Conservation (phyloP, 2,113 vertebrate genomes). For the Zosterops lateralis region DNA sequence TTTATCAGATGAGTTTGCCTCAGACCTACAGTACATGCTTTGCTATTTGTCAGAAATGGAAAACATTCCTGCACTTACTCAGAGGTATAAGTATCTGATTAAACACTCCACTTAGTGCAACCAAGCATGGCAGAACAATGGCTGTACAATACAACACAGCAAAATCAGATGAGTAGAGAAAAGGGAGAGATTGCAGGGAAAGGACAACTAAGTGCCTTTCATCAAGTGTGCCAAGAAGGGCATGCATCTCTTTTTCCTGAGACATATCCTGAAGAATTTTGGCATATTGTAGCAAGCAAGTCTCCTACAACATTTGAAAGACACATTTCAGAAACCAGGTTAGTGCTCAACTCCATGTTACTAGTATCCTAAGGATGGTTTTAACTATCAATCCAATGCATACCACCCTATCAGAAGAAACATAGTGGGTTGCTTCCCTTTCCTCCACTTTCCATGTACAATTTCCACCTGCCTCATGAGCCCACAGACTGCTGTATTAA, state of each 20-base stretch:
- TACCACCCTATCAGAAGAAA: background rate
- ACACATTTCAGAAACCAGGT: background rate
- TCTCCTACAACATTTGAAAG: background rate
- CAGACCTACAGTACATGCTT: background rate
- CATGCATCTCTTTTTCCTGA: background rate
- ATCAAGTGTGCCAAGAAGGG: background rate
- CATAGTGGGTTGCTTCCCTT: background rate
- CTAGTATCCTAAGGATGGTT: background rate
- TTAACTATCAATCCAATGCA: background rate
- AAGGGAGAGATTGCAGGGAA: background rate
- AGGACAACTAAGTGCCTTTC: background rate
- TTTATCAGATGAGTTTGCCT: background rate
- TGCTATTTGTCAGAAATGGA: background rate
- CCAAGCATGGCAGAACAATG: fast-evolving
- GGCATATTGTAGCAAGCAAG: background rate
- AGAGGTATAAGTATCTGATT: background rate
- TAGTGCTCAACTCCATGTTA: background rate
- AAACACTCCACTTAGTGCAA: background rate
- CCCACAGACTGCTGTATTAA: background rate
- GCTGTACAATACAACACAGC: background rate
- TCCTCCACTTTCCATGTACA: background rate
- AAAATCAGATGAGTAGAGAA: background rate
- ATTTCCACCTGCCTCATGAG: background rate
- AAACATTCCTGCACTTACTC: background rate
- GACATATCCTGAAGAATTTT: background rate